A percentile compares a stretch with the other conserved stretches of the same genome.
Conservation (phyloP, 1,140 invertebrate species). For the Brachionus koreanus region DNA sequence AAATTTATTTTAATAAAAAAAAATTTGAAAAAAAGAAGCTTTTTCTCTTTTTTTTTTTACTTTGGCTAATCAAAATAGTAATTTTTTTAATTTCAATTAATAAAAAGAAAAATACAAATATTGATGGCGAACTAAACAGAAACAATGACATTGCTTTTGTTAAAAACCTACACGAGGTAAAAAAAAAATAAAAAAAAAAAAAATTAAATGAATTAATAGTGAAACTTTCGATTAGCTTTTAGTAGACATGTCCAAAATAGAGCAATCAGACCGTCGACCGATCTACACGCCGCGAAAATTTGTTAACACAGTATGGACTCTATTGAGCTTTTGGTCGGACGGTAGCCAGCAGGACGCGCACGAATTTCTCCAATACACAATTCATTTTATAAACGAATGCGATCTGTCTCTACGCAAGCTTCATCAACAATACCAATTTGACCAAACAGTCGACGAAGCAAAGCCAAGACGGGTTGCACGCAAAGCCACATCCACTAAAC, state of each 20-base stretch:
- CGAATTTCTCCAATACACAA: conserved; percentile 44
- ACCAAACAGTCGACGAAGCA: not conserved
- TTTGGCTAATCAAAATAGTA: not conserved
- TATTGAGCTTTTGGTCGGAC: conserved; percentile 31
- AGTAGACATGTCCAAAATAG: conserved; percentile 31
- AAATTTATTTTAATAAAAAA: too few relatives aligned
- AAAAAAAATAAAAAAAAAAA: not conserved
- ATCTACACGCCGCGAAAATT: conserved; percentile 36
- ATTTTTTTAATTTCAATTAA: not conserved
- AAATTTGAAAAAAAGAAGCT: too few relatives aligned
- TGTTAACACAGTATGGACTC: conserved; percentile 30
- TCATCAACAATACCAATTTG: not conserved
- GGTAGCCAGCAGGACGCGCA: conserved; percentile 37
- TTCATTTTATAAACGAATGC: conserved; percentile 44
- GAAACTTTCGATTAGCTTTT: conserved; percentile 3
- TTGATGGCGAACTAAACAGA: conserved; percentile 1
- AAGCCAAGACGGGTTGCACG: not conserved
- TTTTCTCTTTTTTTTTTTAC: not conserved
- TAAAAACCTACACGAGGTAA: conserved; percentile 33
- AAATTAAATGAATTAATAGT: not conserved
- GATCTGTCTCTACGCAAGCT: conserved; percentile 6
- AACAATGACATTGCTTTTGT: conserved; percentile 37
- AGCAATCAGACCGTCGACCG: conserved; percentile 29
- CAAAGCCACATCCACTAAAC: not conserved
- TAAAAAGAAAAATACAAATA: conserved; percentile 11